A percentile compares a stretch with the other conserved stretches of the same genome.
Evolutionary conservation across 35 echinoderm and acorn worm species (phyloP).

Genomic region (Acanthaster planci): DNA sequence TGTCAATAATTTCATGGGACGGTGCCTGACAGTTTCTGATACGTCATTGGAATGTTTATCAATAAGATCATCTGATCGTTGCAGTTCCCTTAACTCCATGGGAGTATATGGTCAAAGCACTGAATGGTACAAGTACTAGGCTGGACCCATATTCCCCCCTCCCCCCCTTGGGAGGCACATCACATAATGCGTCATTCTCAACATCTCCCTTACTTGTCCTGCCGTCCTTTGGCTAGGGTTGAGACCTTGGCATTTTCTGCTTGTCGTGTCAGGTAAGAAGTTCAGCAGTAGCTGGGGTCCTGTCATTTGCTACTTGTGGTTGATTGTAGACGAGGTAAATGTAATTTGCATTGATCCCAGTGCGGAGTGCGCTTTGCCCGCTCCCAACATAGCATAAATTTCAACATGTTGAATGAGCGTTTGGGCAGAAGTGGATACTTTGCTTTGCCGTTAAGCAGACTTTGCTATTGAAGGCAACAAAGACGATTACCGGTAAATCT

Average conservation of each 20-base stretch:
- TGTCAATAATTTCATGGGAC: too few relatives aligned
- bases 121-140: background rate
- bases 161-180: background rate
- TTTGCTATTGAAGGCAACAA: too few relatives aligned
- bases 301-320: conserved; percentile 7
- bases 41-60: background rate
- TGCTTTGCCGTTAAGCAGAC: too few relatives aligned
- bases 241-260: conserved; percentile 24
- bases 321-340: conserved; percentile 24
- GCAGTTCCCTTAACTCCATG: background rate
- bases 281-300: too few relatives aligned
- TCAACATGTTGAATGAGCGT: background rate
- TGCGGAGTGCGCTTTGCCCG: background rate
- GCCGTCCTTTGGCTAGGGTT: background rate
- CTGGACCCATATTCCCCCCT: background rate
- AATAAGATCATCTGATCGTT: background rate
- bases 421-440: background rate
- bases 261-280: background rate
- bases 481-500: too few relatives aligned
- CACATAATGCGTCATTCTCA: background rate
- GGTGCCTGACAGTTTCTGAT: too few relatives aligned
- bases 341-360: conserved; percentile 4
- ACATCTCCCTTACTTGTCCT: background rate
- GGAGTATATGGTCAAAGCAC: background rate
- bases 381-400: conserved; percentile 19